phyloP scores from a whole-genome alignment of 2,113 vertebrate genomes.

The Marcusenius ussheri region DNA sequence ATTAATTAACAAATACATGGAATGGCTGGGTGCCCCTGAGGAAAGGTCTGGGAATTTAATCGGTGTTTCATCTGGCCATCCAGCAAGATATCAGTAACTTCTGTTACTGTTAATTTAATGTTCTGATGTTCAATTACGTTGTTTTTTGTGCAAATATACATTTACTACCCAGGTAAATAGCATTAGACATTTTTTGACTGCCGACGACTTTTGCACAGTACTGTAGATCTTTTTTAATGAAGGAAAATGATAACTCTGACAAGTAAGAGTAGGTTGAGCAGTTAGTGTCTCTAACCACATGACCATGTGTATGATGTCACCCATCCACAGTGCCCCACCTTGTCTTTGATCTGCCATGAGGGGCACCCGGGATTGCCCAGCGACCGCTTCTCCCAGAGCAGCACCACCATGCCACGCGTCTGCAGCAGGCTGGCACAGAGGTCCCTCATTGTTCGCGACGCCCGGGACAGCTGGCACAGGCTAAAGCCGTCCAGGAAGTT shows the following conservation, averaged over 20 bases:
- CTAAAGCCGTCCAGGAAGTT: slow-evolving; percentile 95
- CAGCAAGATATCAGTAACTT: background rate
- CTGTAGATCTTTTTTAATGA: background rate
- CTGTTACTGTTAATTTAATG: background rate
- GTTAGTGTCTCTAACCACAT: background rate
- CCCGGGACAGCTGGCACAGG: slow-evolving; percentile 88
- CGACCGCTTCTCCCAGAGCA: slow-evolving; percentile 81
- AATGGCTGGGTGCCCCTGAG: background rate
- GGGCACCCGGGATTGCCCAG: slow-evolving; percentile 55
- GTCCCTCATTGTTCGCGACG: slow-evolving; percentile 88
- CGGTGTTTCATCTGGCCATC: background rate
- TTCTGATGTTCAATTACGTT: background rate
- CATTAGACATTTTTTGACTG: background rate
- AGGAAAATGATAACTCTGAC: background rate
- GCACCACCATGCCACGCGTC: slow-evolving; percentile 86
- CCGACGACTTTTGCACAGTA: background rate
- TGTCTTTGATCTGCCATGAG: slow-evolving; percentile 90
- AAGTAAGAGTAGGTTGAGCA: background rate
- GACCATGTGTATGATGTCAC: background rate
- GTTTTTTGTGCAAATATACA: background rate
- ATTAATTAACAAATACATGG: background rate
- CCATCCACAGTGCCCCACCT: slow-evolving; percentile 55
- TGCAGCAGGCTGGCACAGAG: slow-evolving; percentile 90
- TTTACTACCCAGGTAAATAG: background rate
- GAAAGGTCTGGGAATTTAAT: background rate